Conservation (phyloP, 1,140 invertebrate species). For the Zaprionus ghesquierei region DNA sequence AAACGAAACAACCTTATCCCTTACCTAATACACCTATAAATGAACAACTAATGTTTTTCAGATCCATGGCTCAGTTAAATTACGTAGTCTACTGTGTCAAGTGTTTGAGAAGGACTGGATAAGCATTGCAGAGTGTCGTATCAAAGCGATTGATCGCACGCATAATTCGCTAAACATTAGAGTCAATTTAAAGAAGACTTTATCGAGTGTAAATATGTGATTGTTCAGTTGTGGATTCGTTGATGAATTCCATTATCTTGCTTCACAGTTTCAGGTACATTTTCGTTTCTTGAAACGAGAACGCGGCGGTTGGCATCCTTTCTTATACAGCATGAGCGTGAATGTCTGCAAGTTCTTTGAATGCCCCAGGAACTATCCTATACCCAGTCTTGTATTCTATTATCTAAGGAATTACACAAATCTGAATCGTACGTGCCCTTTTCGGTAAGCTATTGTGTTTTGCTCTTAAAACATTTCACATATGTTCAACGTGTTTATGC, state of each 20-base stretch:
- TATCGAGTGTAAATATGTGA: slow-evolving; percentile 39
- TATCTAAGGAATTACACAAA: background rate
- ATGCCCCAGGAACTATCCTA: background rate
- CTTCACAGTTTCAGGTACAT: background rate
- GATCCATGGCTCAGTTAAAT: background rate
- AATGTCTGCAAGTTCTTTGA: slow-evolving; percentile 37
- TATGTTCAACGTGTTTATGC: background rate
- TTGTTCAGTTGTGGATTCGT: background rate
- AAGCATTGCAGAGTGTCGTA: slow-evolving; percentile 8
- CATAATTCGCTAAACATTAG: slow-evolving; percentile 36
- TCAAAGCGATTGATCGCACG: slow-evolving; percentile 33
- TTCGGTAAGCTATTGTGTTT: background rate
- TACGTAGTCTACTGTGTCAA: background rate
- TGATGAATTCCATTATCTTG: no score
- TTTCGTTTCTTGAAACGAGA: slow-evolving; percentile 1
- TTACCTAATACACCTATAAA: background rate
- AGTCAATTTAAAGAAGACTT: slow-evolving; percentile 3
- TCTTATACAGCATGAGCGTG: slow-evolving; percentile 27
- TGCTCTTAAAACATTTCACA: no score
- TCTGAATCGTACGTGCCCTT: background rate
- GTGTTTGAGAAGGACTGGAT: background rate
- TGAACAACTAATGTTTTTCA: background rate
- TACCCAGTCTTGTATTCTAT: background rate
- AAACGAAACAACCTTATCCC: background rate
- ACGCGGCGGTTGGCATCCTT: slow-evolving; percentile 44